phyloP scores from a whole-genome alignment of 2,797 vertebrate genomes.

The Brachyrhaphis roseni region DNA sequence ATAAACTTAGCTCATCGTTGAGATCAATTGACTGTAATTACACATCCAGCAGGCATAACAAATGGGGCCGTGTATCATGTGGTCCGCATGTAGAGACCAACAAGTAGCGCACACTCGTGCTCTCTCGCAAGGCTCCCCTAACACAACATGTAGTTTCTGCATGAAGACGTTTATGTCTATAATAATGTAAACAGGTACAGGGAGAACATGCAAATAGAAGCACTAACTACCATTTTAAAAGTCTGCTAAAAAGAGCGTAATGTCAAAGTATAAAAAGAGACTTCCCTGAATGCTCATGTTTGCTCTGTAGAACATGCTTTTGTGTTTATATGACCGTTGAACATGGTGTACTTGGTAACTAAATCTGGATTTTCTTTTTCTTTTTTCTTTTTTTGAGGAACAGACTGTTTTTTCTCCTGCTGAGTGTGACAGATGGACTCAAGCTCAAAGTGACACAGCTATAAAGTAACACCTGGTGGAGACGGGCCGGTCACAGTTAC shows the following conservation, averaged over 20 bases:
- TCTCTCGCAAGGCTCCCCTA: neutral
- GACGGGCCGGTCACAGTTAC: conserved; percentile 76
- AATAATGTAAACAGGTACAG: neutral
- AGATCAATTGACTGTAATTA: neutral
- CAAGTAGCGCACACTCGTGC: neutral
- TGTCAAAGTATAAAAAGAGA: rapidly evolving
- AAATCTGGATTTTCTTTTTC: conserved; percentile 24
- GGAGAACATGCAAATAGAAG: neutral
- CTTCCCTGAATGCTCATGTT: neutral
- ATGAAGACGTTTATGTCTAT: neutral
- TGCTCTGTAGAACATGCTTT: neutral
- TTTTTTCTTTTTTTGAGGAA: conserved; percentile 31
- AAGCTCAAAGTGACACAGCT: conserved; percentile 81
- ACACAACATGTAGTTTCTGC: neutral
- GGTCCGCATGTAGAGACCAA: neutral
- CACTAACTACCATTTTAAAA: neutral
- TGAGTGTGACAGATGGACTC: conserved; percentile 80
- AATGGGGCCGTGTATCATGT: neutral
- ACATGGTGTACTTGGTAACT: conserved; percentile 11
- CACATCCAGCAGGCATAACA: neutral
- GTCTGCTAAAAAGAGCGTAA: neutral
- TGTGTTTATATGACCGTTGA: neutral
- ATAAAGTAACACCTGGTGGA: conserved; percentile 84
- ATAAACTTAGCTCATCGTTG: neutral
- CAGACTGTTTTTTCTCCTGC: conserved; percentile 52